Base-by-base conservation (phyloP, 2,797 vertebrate genomes). In the Poeciliopsis infans region DNA sequence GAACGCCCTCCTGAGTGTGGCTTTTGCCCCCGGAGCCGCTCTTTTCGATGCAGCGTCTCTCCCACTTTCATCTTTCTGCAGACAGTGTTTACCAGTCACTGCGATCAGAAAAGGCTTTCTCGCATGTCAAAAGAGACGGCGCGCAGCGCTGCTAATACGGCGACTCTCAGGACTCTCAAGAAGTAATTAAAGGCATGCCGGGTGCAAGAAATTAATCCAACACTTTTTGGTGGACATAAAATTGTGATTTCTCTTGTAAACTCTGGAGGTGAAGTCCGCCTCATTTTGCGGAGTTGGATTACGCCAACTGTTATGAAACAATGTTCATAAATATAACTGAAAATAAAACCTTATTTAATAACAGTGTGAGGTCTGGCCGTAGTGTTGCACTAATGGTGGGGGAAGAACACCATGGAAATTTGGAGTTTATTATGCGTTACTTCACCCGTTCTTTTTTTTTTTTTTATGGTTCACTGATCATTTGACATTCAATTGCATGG, bases 51-150 rank as follows among this genome's bases (percentile, higher is more conserved):
- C 72, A 82, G 71, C 49, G 49, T 79, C 76, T 74, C 61, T 43
- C 66, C 82, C 51, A 69, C 83, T 83, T 90, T 77, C 83, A 83
- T 88, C 78, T 80, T 70, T 59, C 82, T 55, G 70, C 59, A 86
- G 77, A 77, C 75, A 82, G 81, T 66, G 47, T 77, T 79, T 88
- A 76, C 74, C 46, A 74, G 77, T 86, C 85, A 87, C 69, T 82
- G 81, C 36, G 72, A 86, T 84, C 25, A 53, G 76, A 82, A 53
- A 84, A 83, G 74, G 41, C 51, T 49, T 13, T 80, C 71, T 75
- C 49, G 18, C 72, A 39, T 77, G 80, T 84, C 77, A 82, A 75
- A 77, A 57, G 57, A 83, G 75, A 79, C 43, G 74, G 49, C 76
- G 76, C 33, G 2, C 33, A 66, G 7, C 18, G 66, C 66, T 13